Percentiles rank a stretch among this genome's conserved stretches.
These are phyloP conservation scores for Pristionchus fissidentatus DNA, from an alignment of 2,888 invertebrate genomes.

Conservation along the genomic window DNA sequence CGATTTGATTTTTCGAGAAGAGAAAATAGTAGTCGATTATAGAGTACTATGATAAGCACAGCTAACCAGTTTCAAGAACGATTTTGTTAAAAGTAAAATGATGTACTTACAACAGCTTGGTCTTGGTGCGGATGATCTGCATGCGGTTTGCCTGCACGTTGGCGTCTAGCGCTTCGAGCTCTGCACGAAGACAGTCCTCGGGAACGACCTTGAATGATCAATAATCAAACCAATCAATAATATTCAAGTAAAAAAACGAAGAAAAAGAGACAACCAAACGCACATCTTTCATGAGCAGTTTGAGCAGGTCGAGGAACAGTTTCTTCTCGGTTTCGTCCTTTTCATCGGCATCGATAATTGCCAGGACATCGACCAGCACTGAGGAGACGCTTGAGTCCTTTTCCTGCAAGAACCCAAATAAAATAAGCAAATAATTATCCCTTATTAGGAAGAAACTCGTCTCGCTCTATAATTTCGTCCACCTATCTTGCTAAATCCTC, in stretches of 20 bases:
- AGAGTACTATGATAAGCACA: not conserved
- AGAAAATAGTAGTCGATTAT: not conserved
- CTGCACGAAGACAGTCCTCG: slow-evolving; percentile 64
- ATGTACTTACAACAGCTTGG: slow-evolving; percentile 66
- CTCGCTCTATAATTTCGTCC: too few relatives aligned
- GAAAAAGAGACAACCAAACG: not conserved
- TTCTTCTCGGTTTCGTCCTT: slow-evolving; percentile 36
- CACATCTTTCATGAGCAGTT: slow-evolving; percentile 11
- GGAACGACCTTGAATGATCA: slow-evolving; percentile 63
- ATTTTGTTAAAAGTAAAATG: not conserved
- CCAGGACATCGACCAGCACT: not conserved
- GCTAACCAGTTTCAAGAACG: not conserved
- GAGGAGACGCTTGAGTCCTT: not conserved
- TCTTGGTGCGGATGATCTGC: slow-evolving; percentile 67
- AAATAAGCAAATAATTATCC: too few relatives aligned
- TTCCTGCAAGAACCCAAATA: not conserved
- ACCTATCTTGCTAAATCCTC: too few relatives aligned
- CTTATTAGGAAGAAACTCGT: too few relatives aligned
- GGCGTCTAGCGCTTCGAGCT: slow-evolving; percentile 62
- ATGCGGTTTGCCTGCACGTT: slow-evolving; percentile 55
- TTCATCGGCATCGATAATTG: not conserved
- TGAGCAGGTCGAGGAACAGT: not conserved
- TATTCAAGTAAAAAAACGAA: not conserved
- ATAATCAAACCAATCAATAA: not conserved
- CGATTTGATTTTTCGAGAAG: not conserved